A percentile compares a stretch with the other conserved stretches of the same genome.
These are phyloP conservation scores for Cephus rjabovi DNA, from an alignment of 2,888 invertebrate genomes.

Conservation along the genomic window DNA sequence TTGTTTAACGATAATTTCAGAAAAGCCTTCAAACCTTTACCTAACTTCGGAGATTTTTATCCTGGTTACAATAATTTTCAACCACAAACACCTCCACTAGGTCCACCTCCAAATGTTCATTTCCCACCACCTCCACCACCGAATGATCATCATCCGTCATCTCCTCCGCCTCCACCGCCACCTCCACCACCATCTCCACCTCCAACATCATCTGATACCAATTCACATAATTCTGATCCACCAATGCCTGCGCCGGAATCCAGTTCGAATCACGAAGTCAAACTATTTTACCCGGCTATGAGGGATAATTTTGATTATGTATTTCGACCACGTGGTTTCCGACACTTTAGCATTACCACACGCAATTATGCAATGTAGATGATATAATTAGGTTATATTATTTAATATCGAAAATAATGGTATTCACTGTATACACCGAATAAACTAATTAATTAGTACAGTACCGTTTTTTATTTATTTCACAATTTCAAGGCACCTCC, in stretches of 20 bases:
- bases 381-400: background rate
- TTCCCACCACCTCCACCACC: background rate
- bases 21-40: slow-evolving; percentile 12
- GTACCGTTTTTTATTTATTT: background rate
- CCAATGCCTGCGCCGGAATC: slow-evolving; percentile 9
- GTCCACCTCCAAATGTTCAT: background rate
- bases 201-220: background rate
- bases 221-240: background rate
- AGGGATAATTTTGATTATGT: slow-evolving; percentile 36
- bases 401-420: background rate
- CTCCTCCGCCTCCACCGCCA: background rate
- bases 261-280: slow-evolving; percentile 13
- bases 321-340: slow-evolving; percentile 31
- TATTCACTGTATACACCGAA: background rate
- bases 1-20: slow-evolving; percentile 19
- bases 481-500: background rate
- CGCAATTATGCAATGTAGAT: slow-evolving; percentile 6
- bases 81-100: background rate
- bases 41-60: slow-evolving; percentile 16
- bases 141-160: background rate
- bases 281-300: slow-evolving; percentile 29
- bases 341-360: slow-evolving; percentile 26
- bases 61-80: slow-evolving; percentile 8
- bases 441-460: background rate
- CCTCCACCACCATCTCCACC: background rate